Percentiles rank a stretch among this genome's conserved stretches.
Conservation (phyloP, 53 echinoderm and acorn worm genomes). For the Hippasteria phrygiana region DNA sequence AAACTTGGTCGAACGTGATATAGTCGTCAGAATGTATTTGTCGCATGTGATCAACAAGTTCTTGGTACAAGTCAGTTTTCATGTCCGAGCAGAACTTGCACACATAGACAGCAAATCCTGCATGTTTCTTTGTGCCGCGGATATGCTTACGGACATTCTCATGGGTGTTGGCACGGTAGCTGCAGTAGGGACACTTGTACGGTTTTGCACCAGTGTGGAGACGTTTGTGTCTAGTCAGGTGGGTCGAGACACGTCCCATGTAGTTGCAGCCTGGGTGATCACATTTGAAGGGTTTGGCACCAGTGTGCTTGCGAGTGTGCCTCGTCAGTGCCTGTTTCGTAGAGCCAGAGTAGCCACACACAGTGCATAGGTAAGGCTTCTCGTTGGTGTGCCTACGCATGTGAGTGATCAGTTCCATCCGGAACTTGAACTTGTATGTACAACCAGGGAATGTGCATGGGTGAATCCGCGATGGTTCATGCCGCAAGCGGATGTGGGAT, state of each 20-base stretch:
- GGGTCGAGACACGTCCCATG: slow-evolving; percentile 79
- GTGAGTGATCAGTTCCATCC: slow-evolving; percentile 75
- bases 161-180: slow-evolving; percentile 83
- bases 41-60: slow-evolving; percentile 81
- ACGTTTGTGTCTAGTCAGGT: slow-evolving; percentile 85
- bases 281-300: slow-evolving; percentile 94
- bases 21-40: slow-evolving; percentile 61
- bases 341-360: slow-evolving; percentile 82
- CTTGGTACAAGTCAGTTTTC: slow-evolving; percentile 76
- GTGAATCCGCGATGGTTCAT: slow-evolving; percentile 66
- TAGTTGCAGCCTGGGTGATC: slow-evolving; percentile 84
- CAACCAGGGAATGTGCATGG: slow-evolving; percentile 79
- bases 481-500: slow-evolving; percentile 78
- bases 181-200: slow-evolving; percentile 91
- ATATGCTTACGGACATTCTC: slow-evolving; percentile 94
- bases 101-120: slow-evolving; percentile 78
- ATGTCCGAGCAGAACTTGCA: slow-evolving; percentile 77
- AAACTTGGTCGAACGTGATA: slow-evolving; percentile 67
- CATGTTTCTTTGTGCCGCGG: slow-evolving; percentile 82
- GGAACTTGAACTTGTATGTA: slow-evolving; percentile 78
- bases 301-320: slow-evolving; percentile 89
- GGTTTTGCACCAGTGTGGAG: slow-evolving; percentile 90
- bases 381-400: slow-evolving; percentile 91
- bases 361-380: slow-evolving; percentile 85
- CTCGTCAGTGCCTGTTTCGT: slow-evolving; percentile 82